Conservation (phyloP, 1,140 invertebrate species). For the Drosophila ercepeae region DNA sequence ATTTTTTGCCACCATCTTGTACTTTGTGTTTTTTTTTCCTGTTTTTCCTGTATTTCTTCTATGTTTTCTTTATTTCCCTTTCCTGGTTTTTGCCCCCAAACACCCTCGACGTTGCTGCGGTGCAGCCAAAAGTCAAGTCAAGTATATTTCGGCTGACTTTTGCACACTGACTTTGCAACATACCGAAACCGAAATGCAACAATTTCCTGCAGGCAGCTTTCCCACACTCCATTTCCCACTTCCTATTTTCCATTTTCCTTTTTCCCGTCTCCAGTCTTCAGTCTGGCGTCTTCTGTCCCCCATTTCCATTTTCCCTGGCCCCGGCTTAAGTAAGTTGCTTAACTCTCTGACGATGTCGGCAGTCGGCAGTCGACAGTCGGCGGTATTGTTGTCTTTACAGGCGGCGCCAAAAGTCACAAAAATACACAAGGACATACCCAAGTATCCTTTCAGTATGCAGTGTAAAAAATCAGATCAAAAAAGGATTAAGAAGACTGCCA, state of each 20-base stretch:
- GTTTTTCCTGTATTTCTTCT: conserved; percentile 33
- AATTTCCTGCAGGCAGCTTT: conserved; percentile 72
- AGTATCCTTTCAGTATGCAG: neutral
- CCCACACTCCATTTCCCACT: conserved; percentile 15
- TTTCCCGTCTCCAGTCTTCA: neutral
- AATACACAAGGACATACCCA: conserved; percentile 36
- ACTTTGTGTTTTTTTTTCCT: conserved; percentile 34
- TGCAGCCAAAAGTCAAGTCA: conserved; percentile 78
- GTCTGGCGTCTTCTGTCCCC: conserved; percentile 4
- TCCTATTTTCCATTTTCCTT: neutral
- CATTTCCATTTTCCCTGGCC: conserved; percentile 16
- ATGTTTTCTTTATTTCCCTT: conserved; percentile 7
- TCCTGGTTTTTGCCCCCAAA: conserved; percentile 32
- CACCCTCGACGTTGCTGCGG: conserved; percentile 15
- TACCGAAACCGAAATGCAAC: conserved; percentile 70
- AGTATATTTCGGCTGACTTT: conserved; percentile 76
- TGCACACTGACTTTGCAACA: conserved; percentile 49
- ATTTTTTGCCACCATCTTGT: conserved; percentile 53
- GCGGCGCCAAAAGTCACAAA: conserved; percentile 70
- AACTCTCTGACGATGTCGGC: conserved; percentile 55
- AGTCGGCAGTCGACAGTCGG: conserved; percentile 25
- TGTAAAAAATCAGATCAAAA: neutral
- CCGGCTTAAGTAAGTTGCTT: conserved; percentile 76
- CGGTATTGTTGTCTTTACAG: conserved; percentile 71
- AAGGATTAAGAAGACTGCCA: too few relatives aligned